phyloP scores from a whole-genome alignment of 2,797 vertebrate species.

The Sebastes melanostomus region DNA sequence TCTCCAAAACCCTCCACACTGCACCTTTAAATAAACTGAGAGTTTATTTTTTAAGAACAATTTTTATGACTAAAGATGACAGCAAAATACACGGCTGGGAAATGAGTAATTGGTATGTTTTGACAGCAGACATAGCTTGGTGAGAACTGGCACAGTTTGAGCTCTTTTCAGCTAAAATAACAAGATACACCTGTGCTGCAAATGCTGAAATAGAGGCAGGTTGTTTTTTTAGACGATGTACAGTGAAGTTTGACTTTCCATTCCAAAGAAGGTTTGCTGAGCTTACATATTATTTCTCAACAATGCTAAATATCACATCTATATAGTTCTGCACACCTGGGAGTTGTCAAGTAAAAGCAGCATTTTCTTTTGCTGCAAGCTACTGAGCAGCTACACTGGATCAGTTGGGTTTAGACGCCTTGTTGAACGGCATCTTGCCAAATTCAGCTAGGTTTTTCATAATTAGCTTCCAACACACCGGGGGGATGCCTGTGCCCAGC shows the following conservation, averaged over 20 bases:
- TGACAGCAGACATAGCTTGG: too few relatives aligned
- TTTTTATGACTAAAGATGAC: not conserved
- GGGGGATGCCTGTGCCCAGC: not conserved
- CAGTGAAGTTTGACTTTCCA: not conserved
- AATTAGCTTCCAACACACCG: not conserved
- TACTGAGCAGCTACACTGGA: too few relatives aligned
- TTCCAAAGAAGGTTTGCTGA: not conserved
- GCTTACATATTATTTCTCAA: not conserved
- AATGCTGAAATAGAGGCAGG: too few relatives aligned
- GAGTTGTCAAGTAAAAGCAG: not conserved
- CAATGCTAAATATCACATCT: not conserved
- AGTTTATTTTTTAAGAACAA: not conserved
- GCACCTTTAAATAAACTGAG: not conserved
- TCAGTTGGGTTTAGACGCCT: not conserved
- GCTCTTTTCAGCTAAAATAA: not conserved
- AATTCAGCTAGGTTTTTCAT: not conserved
- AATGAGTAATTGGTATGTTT: not conserved
- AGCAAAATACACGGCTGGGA: not conserved
- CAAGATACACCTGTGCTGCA: not conserved
- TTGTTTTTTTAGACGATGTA: not conserved
- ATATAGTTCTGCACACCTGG: not conserved
- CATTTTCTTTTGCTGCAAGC: too few relatives aligned
- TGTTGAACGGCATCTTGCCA: not conserved
- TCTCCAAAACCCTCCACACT: not conserved
- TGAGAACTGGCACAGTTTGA: not conserved